A percentile compares a stretch with the other conserved stretches of the same genome.
Evolutionary conservation across 2,888 invertebrate species (phyloP).

Genomic region (Beris chalybata): DNA sequence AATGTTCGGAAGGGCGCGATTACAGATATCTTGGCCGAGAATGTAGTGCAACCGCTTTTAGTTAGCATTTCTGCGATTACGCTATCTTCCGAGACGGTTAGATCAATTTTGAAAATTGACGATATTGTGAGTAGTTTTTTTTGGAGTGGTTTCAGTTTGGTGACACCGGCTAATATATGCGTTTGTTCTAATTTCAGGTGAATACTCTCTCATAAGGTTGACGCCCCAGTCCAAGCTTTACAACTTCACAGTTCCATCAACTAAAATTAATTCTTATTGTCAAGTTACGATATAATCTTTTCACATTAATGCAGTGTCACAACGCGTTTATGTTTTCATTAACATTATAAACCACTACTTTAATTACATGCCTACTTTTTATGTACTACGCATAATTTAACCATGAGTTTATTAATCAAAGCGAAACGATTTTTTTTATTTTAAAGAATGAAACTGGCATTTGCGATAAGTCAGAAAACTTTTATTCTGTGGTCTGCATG

Average conservation of each 20-base stretch:
- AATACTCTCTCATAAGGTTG: constrained; percentile 44
- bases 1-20: constrained; percentile 96
- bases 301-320: constrained; percentile 16
- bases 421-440: too few relatives aligned
- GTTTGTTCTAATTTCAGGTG: constrained; percentile 42
- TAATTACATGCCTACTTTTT: constrained; percentile 2
- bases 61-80: constrained; percentile 93
- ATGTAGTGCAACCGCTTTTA: constrained; percentile 95
- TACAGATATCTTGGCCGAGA: constrained; percentile 94
- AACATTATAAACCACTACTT: constrained; percentile 17
- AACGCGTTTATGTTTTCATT: constrained; percentile 5
- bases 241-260: too few relatives aligned
- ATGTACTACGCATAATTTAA: neutral
- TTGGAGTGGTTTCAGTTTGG: neutral
- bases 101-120: constrained; percentile 98
- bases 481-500: too few relatives aligned
- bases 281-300: neutral
- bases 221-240: too few relatives aligned
- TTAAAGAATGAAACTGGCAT: too few relatives aligned
- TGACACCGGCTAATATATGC: neutral
- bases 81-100: constrained; percentile 94
- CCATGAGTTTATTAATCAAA: neutral
- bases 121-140: constrained; percentile 75
- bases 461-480: too few relatives aligned
- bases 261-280: neutral